These are phyloP conservation scores for Noctua comes DNA, from an alignment of 2,888 invertebrate species.

Conservation along the genomic window DNA sequence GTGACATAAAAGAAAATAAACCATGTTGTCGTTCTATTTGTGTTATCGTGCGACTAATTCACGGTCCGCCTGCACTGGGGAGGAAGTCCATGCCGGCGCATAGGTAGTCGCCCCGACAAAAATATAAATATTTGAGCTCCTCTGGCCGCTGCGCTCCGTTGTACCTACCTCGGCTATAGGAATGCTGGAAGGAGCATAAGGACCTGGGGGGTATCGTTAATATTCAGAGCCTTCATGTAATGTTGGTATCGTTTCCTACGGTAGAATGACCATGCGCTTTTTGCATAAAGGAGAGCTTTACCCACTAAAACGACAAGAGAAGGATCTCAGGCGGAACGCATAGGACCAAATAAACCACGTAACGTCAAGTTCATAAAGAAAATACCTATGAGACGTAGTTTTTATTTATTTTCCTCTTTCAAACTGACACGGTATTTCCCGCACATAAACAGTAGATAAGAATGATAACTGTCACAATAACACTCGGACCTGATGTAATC, in stretches of 20 bases:
- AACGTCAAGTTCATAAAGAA: not conserved
- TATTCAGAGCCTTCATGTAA: not conserved
- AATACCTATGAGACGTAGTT: not conserved
- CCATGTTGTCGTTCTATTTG: slow-evolving; percentile 70
- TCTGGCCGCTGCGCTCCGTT: slow-evolving; percentile 57
- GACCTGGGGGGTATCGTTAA: not conserved
- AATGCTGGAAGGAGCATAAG: slow-evolving; percentile 38
- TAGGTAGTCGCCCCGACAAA: slow-evolving; percentile 67
- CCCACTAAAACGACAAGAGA: not conserved
- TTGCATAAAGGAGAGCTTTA: not conserved
- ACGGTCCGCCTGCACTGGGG: slow-evolving; percentile 65
- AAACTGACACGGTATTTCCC: not conserved
- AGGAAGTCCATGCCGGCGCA: slow-evolving; percentile 69
- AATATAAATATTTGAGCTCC: slow-evolving; percentile 73
- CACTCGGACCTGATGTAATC: slow-evolving; percentile 19
- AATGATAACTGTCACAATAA: slow-evolving; percentile 13
- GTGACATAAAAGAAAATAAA: slow-evolving; percentile 65
- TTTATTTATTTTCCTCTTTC: not conserved
- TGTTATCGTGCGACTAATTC: slow-evolving; percentile 65
- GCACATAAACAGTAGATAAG: not conserved
- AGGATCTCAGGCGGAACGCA: slow-evolving; percentile 14
- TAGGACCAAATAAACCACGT: not conserved
- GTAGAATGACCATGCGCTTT: not conserved
- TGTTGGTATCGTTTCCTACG: not conserved
- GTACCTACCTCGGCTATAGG: slow-evolving; percentile 28